Percentiles rank a stretch among this genome's conserved stretches.
Conservation (phyloP, 2,113 vertebrate genomes). For the Pachycephala philippinensis region DNA sequence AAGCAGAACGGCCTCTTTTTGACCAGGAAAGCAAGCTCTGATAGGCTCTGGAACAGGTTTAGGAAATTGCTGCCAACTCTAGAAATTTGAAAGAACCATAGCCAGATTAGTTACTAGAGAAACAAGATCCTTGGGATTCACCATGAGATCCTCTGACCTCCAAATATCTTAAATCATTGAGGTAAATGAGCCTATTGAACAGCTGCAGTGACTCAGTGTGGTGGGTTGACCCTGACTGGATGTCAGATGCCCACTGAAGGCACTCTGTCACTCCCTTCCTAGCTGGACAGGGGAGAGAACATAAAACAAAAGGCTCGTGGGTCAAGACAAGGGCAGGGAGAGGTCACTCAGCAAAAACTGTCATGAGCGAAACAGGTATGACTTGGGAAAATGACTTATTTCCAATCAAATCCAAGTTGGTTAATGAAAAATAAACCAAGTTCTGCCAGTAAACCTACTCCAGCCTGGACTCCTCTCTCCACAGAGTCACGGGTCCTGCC, state of each 20-base stretch:
- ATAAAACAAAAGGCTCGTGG: background rate
- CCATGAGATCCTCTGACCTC: background rate
- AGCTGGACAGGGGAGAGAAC: background rate
- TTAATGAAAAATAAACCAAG: background rate
- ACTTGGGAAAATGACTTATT: background rate
- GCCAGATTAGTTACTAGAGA: conserved; percentile 43
- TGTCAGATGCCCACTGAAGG: background rate
- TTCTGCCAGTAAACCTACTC: background rate
- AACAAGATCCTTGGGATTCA: background rate
- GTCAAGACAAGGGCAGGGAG: background rate
- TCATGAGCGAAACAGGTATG: accelerated
- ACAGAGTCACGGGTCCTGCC: background rate
- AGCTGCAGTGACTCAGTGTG: background rate
- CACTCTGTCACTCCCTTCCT: background rate
- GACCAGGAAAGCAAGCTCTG: background rate
- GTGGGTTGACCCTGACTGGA: background rate
- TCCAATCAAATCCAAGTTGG: background rate
- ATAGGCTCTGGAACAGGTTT: conserved; percentile 29
- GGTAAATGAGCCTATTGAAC: conserved; percentile 14
- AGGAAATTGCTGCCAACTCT: conserved; percentile 24
- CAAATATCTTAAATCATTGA: background rate
- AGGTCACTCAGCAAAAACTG: background rate
- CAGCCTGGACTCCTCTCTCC: background rate
- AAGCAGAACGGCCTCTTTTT: background rate
- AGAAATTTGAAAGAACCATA: conserved; percentile 4